Conservation (phyloP, 2,797 vertebrate species). For the Gallirallus australis region DNA sequence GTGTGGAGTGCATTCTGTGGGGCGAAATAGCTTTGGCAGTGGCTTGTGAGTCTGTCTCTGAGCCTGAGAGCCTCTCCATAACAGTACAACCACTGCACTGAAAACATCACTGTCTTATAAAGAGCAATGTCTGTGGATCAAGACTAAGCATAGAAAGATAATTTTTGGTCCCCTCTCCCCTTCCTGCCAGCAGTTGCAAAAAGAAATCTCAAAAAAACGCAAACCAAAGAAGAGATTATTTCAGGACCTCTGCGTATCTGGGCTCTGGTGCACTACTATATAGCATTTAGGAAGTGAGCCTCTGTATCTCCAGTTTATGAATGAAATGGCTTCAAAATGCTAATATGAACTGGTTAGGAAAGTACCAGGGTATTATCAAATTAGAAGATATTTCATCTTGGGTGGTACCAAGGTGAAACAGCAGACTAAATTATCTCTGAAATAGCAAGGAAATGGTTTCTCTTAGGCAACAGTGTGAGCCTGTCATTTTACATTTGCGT, state of each 20-base stretch:
- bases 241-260: neutral
- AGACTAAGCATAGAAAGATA: neutral
- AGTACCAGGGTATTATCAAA: neutral
- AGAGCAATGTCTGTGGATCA: neutral
- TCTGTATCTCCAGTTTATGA: neutral
- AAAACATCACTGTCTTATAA: neutral
- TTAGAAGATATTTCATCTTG: neutral
- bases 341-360: neutral
- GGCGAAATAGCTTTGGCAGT: neutral
- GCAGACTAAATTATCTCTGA: neutral
- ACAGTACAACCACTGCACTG: neutral
- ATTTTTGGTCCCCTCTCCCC: neutral
- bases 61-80: neutral
- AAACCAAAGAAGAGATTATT: neutral
- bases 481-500: neutral
- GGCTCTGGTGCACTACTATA: neutral
- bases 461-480: neutral
- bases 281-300: neutral
- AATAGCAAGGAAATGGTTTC: neutral
- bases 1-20: neutral
- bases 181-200: neutral
- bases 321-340: neutral
- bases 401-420: neutral
- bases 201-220: neutral
- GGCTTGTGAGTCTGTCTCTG: neutral